Evolutionary conservation across 2,888 invertebrate species (phyloP).

Genomic region (Notodonta dromedarius): DNA sequence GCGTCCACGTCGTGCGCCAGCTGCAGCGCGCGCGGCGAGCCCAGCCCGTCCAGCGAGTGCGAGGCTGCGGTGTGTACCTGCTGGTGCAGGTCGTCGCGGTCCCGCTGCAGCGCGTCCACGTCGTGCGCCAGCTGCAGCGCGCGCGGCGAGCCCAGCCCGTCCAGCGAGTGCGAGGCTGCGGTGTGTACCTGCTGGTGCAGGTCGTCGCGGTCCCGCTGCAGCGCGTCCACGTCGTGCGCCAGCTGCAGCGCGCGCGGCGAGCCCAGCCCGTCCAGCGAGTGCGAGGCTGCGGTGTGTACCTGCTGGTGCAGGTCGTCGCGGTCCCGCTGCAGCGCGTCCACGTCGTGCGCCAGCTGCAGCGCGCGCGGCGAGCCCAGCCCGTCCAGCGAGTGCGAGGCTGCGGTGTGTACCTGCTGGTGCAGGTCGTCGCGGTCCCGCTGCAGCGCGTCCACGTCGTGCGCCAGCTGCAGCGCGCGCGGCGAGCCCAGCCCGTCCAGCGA

Average conservation of each 20-base stretch:
- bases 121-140: slow-evolving; percentile 70
- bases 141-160: slow-evolving; percentile 54
- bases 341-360: slow-evolving; percentile 70
- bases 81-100: slow-evolving; percentile 88
- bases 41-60: slow-evolving; percentile 48
- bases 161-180: slow-evolving; percentile 47
- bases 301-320: slow-evolving; percentile 90
- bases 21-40: slow-evolving; percentile 53
- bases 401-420: slow-evolving; percentile 88
- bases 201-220: slow-evolving; percentile 88
- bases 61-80: slow-evolving; percentile 86
- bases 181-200: slow-evolving; percentile 89
- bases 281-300: slow-evolving; percentile 79
- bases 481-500: slow-evolving; percentile 57
- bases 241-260: slow-evolving; percentile 48
- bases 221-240: slow-evolving; percentile 85
- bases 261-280: slow-evolving; percentile 52
- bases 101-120: slow-evolving; percentile 86
- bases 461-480: slow-evolving; percentile 50
- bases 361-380: slow-evolving; percentile 53
- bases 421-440: slow-evolving; percentile 89
- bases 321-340: slow-evolving; percentile 87
- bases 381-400: slow-evolving; percentile 49
- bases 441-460: slow-evolving; percentile 85
- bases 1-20: slow-evolving; percentile 85